Conservation (phyloP, 2,797 vertebrate genomes). For the Trichosurus vulpecula region DNA sequence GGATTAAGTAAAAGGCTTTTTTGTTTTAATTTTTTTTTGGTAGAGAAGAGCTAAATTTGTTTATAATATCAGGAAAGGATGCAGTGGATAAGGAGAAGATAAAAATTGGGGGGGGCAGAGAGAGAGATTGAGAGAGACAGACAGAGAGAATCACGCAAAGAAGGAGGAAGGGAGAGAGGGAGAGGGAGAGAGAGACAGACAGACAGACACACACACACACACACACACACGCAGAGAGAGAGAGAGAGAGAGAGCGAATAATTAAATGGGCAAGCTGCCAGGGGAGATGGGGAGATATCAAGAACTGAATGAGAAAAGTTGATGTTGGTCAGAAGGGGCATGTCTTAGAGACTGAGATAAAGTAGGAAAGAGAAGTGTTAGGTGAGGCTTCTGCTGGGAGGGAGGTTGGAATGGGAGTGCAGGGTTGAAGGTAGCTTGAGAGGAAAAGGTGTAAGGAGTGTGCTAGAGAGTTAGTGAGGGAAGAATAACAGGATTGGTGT, state of each 20-base stretch:
- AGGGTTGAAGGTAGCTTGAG: neutral
- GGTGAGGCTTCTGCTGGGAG: neutral
- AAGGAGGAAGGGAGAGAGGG: no score
- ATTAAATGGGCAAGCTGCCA: neutral
- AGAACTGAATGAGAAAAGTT: neutral
- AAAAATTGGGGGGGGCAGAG: neutral
- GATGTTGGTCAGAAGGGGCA: neutral
- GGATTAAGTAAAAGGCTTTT: neutral
- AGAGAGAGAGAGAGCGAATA: neutral
- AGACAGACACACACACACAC: no score
- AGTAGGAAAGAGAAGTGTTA: neutral
- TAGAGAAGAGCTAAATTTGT: neutral
- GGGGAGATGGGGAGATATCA: neutral
- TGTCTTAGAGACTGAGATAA: neutral
- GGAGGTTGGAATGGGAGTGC: neutral
- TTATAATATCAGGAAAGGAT: neutral
- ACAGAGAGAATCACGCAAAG: no score
- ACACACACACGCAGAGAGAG: no score
- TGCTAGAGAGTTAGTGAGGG: neutral
- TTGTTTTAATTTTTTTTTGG: neutral
- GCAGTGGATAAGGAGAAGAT: neutral
- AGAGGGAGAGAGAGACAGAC: neutral
- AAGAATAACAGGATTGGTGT: neutral
- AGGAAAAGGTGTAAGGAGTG: neutral
- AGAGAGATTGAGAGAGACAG: no score